Evolutionary conservation across 1,140 invertebrate genomes (phyloP).

Genomic region (Amphibalanus amphitrite): DNA sequence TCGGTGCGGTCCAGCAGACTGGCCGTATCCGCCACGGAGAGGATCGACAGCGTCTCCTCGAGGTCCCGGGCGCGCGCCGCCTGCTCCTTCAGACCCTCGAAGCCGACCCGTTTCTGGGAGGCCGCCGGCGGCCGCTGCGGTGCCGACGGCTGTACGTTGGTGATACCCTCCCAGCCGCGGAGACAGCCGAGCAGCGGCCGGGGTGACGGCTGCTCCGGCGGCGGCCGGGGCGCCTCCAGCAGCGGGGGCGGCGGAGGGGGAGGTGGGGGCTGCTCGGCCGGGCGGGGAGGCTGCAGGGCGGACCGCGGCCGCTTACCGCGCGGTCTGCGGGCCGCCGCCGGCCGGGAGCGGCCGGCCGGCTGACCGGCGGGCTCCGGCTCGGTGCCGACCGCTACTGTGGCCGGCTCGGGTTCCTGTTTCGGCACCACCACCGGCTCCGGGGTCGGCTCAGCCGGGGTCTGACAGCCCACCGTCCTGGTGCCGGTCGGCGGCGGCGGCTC

Average conservation of each 20-base stretch:
- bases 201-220: too few species aligned
- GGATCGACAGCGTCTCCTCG: slow-evolving; percentile 3
- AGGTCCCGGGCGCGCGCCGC: background rate
- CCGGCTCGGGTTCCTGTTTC: too few species aligned
- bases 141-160: background rate
- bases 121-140: too few species aligned
- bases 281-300: too few species aligned
- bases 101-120: background rate
- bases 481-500: background rate
- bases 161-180: background rate
- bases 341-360: too few species aligned
- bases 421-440: too few species aligned
- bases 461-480: background rate
- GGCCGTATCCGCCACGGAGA: slow-evolving; percentile 1
- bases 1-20: slow-evolving; percentile 5
- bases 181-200: background rate
- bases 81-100: slow-evolving; percentile 2
- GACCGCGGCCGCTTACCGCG: background rate
- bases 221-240: too few species aligned
- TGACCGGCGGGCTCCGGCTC: too few species aligned
- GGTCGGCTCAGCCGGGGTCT: background rate
- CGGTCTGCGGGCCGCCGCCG: too few species aligned
- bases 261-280: too few species aligned
- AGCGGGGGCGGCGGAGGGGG: too few species aligned
- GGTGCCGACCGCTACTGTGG: too few species aligned